phyloP scores from a whole-genome alignment of 1,140 invertebrate species.

The Microvelia longipes region DNA sequence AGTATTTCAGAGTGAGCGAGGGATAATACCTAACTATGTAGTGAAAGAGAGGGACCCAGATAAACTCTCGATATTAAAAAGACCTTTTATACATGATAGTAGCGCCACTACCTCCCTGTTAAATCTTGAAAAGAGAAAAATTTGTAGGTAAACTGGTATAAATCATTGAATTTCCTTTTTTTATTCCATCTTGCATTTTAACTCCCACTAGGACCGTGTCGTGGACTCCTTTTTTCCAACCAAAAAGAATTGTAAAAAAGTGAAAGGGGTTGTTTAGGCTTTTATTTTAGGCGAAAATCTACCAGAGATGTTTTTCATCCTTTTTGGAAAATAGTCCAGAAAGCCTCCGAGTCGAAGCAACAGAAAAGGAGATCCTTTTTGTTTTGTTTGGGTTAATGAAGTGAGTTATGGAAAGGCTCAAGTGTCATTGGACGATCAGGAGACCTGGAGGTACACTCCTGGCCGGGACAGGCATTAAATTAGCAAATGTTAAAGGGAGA shows the following conservation, averaged over 20 bases:
- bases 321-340: too few relatives aligned
- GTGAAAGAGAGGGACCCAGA: too few relatives aligned
- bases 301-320: background rate
- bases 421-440: constrained; percentile 13
- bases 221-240: background rate
- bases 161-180: background rate
- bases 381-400: background rate
- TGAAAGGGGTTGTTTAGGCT: background rate
- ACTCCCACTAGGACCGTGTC: background rate
- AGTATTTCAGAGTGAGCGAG: too few relatives aligned
- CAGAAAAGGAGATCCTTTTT: background rate
- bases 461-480: constrained; percentile 14
- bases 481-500: constrained; percentile 14
- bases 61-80: background rate
- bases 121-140: background rate
- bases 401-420: constrained; percentile 3
- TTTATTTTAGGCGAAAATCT: background rate
- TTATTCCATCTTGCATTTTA: background rate
- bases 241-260: background rate
- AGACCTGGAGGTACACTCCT: background rate
- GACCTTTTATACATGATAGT: too few relatives aligned
- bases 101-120: background rate
- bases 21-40: too few relatives aligned
- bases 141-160: background rate
- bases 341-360: background rate